Base-by-base conservation (phyloP, 2,113 vertebrate genomes). In the Lonchura striata region DNA sequence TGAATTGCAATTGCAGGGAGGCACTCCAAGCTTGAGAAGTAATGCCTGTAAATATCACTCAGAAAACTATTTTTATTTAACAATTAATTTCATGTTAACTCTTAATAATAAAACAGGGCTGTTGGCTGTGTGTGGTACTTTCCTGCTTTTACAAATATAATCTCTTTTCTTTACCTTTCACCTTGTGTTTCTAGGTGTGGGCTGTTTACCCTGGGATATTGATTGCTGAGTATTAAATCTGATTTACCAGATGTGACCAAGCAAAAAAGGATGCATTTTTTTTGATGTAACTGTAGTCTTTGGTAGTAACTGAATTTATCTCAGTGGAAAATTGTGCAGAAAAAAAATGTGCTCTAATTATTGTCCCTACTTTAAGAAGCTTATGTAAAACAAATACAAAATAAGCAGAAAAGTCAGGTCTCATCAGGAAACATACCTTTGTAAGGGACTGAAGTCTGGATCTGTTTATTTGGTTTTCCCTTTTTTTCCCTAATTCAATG, bases 241-340 rank as follows among this genome's bases (percentile, higher is more conserved):
- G 77, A 90, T 91, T 83, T 90, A 59, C 33, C 46, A 75, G 68
- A 86, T 25, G 59, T 77, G 49, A 57, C 37, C 47, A 57, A 92
- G 75, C 15, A 71, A 60, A 90, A 90, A 86, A 84, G 39, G 66
- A 56, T 83, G 24, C 28, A 13, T 42, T 90, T 70, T 86, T n/a
- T 70, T 86, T 47, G 3, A 57, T 68, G 25, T 60, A 86, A 64
- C 49, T 2, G 1, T 10, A 25, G 88, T 90, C 28, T 72, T 64
- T 53, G 41, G 60, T 25, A 71, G 31, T 68, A 94, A 93, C 37
- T 53, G n/a, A 70, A 76, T 83, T 84, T 63, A 87, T 59, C 52
- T 66, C 72, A 90, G 30, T 23, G n/a, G 72, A 90, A 95, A 82
- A 85, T 25, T 50, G 31, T 5, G 15, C 9, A 30, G 11, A 6